A percentile compares a stretch with the other conserved stretches of the same genome.
Conservation (phyloP, 1,140 invertebrate species). For the Rhopalosiphum padi region DNA sequence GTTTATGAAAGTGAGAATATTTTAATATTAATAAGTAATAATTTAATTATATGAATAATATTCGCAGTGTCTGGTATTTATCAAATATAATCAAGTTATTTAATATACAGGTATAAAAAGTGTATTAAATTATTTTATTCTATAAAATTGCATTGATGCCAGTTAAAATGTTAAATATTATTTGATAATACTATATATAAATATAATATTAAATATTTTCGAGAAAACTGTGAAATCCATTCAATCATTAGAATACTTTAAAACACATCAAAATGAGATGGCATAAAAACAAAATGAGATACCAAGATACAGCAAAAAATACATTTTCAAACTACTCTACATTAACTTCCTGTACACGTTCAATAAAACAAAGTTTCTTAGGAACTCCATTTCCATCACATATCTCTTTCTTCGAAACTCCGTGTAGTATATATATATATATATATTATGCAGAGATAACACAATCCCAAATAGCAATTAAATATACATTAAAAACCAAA, state of each 20-base stretch:
- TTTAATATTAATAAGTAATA: neutral
- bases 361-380: neutral
- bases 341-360: neutral
- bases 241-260: neutral
- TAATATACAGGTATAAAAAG: neutral
- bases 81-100: neutral
- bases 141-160: no score
- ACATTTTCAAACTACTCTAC: neutral
- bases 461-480: neutral
- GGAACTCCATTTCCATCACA: neutral
- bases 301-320: neutral
- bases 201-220: neutral
- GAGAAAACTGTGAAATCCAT: neutral
- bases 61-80: no score
- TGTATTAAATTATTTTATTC: no score
- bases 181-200: neutral
- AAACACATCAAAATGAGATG: neutral
- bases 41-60: no score
- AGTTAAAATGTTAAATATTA: neutral
- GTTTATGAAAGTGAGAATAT: neutral
- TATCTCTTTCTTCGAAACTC: neutral
- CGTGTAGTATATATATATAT: no score
- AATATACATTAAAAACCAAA: slow-evolving; percentile 24
- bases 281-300: neutral
- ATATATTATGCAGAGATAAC: neutral